A percentile compares a stretch with the other conserved stretches of the same genome.
These are phyloP conservation scores for Euschistus heros DNA, from an alignment of 1,140 invertebrate genomes.

Conservation along the genomic window DNA sequence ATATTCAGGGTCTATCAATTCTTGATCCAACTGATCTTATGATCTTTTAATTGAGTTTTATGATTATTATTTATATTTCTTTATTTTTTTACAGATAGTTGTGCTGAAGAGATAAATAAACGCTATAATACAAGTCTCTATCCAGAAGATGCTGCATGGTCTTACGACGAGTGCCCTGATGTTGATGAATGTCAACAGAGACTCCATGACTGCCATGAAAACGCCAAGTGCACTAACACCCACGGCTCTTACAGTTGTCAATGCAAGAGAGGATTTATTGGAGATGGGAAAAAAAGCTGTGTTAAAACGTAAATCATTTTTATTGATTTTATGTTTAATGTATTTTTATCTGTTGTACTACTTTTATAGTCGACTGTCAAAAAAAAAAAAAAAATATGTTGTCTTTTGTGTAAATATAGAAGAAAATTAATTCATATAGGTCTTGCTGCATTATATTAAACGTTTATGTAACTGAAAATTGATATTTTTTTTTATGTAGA, in stretches of 20 bases:
- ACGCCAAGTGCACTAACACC: constrained; percentile 86
- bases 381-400: too few species aligned
- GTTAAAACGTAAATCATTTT: constrained; percentile 51
- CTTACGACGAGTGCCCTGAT: constrained; percentile 84
- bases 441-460: neutral
- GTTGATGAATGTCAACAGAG: constrained; percentile 84
- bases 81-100: constrained; percentile 37
- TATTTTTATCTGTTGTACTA: too few species aligned
- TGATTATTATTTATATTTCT: neutral
- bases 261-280: constrained; percentile 72
- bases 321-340: too few species aligned
- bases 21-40: too few species aligned
- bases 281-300: constrained; percentile 72
- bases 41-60: too few species aligned
- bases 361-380: too few species aligned
- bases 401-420: too few species aligned
- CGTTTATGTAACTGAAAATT: neutral
- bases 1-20: too few species aligned
- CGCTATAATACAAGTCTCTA: constrained; percentile 43
- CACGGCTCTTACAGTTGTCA: constrained; percentile 77
- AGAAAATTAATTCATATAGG: too few species aligned
- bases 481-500: constrained; percentile 31
- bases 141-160: constrained; percentile 56
- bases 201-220: constrained; percentile 75
- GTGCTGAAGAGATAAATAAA: constrained; percentile 40